These are phyloP conservation scores for Caenorhabditis becei DNA, from an alignment of 2,888 invertebrate genomes.

Conservation along the genomic window DNA sequence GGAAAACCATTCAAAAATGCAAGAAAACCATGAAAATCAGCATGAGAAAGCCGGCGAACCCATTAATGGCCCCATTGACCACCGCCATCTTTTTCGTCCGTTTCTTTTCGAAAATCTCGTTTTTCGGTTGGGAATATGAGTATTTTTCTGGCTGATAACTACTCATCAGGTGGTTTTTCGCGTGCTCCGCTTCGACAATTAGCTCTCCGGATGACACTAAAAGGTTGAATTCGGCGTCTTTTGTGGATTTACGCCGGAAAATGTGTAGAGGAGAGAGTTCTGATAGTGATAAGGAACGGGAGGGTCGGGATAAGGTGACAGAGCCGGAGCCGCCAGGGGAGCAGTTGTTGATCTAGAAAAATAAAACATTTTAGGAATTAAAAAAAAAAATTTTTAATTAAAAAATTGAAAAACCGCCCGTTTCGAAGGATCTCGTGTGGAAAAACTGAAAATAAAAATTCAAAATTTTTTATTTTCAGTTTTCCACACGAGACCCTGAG, in stretches of 20 bases:
- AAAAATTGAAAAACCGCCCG: too few relatives aligned
- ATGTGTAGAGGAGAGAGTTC: constrained; percentile 25
- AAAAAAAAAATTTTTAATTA: constrained; percentile 5
- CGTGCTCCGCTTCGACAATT: constrained; percentile 42
- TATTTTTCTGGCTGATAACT: constrained; percentile 42
- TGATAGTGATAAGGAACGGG: constrained; percentile 11
- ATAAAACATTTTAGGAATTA: background rate
- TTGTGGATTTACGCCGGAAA: constrained; percentile 4
- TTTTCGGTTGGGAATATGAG: too few relatives aligned
- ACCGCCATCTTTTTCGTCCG: background rate
- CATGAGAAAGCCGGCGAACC: background rate
- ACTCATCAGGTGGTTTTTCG: constrained; percentile 46
- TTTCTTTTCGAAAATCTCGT: too few relatives aligned
- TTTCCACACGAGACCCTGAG: too few relatives aligned
- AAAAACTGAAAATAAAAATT: too few relatives aligned
- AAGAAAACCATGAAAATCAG: background rate
- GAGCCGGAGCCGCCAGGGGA: constrained; percentile 19
- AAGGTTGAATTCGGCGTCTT: constrained; percentile 24
- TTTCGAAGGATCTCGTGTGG: too few relatives aligned
- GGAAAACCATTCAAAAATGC: background rate
- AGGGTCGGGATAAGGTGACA: constrained; percentile 16
- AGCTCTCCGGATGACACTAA: constrained; percentile 47
- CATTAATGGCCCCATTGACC: background rate
- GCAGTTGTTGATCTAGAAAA: constrained; percentile 50
- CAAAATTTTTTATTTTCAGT: too few relatives aligned